These are phyloP conservation scores for Pygoscelis adeliae DNA, from an alignment of 2,113 vertebrate genomes.

Conservation along the genomic window DNA sequence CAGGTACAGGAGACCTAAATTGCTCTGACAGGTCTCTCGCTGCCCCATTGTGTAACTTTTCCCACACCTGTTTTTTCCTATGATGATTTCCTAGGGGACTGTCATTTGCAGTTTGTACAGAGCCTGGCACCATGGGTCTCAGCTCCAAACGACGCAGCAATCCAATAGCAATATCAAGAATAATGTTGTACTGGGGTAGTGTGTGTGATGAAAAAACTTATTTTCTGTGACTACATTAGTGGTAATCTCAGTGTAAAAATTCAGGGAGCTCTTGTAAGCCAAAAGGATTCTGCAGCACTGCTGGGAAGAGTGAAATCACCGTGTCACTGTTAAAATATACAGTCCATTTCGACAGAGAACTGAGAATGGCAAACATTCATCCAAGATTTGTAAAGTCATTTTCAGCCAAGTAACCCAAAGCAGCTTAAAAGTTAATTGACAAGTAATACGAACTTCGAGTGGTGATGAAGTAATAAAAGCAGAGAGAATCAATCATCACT, in stretches of 20 bases:
- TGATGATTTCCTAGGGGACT: background rate
- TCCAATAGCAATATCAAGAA: background rate
- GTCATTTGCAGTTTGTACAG: background rate
- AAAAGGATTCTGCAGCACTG: background rate
- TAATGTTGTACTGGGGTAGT: fast-evolving
- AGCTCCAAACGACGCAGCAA: background rate
- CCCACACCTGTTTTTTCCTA: background rate
- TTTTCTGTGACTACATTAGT: background rate
- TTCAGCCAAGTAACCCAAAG: constrained; percentile 3
- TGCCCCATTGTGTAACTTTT: background rate
- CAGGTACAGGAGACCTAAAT: background rate
- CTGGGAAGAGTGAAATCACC: background rate
- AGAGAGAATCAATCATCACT: background rate
- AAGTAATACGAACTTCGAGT: background rate
- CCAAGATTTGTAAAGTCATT: background rate
- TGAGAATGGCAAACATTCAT: background rate
- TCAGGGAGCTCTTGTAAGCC: background rate
- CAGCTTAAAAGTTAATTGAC: background rate
- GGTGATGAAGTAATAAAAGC: background rate
- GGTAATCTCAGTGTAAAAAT: background rate
- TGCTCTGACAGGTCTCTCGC: background rate
- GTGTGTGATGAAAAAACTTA: background rate
- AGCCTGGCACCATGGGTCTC: background rate
- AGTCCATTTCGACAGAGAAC: background rate
- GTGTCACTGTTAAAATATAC: background rate